Evolutionary conservation across 1,140 invertebrate genomes (phyloP).

Genomic region (Drosophila truncata): DNA sequence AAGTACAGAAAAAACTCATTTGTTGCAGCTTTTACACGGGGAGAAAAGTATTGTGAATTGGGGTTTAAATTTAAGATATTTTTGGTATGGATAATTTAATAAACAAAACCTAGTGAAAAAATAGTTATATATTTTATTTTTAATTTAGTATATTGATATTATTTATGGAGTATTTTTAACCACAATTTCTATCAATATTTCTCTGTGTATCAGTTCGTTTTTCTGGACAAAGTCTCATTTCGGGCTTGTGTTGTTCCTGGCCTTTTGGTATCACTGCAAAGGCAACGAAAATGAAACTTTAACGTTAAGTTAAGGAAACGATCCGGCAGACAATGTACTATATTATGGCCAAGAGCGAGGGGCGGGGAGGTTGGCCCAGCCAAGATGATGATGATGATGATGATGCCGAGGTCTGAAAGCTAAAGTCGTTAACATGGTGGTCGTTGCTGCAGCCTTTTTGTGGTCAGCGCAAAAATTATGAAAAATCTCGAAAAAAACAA

Average conservation of each 20-base stretch:
- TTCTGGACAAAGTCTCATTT: slow-evolving; percentile 77
- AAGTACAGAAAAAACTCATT: slow-evolving; percentile 63
- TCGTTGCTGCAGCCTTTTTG: slow-evolving; percentile 61
- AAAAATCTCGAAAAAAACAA: slow-evolving; percentile 69
- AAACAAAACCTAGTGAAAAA: too few species aligned
- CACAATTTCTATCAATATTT: not conserved
- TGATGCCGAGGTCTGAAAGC: slow-evolving; percentile 44
- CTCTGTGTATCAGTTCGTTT: slow-evolving; percentile 12
- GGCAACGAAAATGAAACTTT: slow-evolving; percentile 80
- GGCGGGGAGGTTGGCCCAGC: slow-evolving; percentile 9
- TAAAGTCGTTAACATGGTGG: slow-evolving; percentile 78
- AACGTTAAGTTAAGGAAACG: slow-evolving; percentile 76
- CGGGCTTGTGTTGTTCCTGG: slow-evolving; percentile 42
- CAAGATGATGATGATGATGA: slow-evolving; percentile 44
- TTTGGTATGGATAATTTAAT: too few species aligned
- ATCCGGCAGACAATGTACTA: slow-evolving; percentile 62
- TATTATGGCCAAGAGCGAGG: slow-evolving; percentile 8
- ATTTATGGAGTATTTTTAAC: too few species aligned
- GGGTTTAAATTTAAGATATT: too few species aligned
- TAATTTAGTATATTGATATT: not conserved
- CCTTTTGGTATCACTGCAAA: slow-evolving; percentile 74
- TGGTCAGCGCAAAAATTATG: slow-evolving; percentile 82
- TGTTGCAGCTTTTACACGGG: slow-evolving; percentile 56
- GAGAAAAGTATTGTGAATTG: not conserved
- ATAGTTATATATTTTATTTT: too few species aligned